A percentile compares a stretch with the other conserved stretches of the same genome.
Conservation (phyloP, 2,113 vertebrate species). For the Ciconia maguari region DNA sequence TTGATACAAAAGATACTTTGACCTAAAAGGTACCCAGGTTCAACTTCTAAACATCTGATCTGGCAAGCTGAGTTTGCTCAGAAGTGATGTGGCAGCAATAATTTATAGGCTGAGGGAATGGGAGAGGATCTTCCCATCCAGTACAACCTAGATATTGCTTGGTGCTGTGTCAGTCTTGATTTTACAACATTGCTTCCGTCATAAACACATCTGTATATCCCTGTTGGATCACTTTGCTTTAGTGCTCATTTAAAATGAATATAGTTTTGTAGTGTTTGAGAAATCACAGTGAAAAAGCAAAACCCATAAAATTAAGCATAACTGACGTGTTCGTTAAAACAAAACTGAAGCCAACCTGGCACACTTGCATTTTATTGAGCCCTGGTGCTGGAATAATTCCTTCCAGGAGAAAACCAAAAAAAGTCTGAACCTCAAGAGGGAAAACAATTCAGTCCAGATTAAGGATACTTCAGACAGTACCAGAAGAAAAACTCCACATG, state of each 20-base stretch:
- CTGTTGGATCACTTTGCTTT: neutral
- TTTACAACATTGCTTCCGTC: neutral
- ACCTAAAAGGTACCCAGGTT: neutral
- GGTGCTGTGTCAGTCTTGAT: neutral
- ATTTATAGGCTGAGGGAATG: neutral
- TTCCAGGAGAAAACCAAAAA: neutral
- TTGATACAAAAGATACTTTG: neutral
- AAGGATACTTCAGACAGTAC: neutral
- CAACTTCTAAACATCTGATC: neutral
- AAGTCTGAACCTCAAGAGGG: neutral
- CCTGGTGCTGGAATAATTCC: neutral
- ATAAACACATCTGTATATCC: neutral
- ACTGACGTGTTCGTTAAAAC: slow-evolving; percentile 34
- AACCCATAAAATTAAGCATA: slow-evolving; percentile 24
- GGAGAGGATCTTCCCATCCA: neutral
- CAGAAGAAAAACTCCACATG: neutral
- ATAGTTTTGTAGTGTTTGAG: neutral
- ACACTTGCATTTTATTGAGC: neutral
- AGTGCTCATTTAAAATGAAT: neutral
- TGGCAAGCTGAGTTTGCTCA: neutral
- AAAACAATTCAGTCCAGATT: neutral
- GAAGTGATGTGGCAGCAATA: neutral
- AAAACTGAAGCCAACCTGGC: slow-evolving; percentile 5
- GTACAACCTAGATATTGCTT: neutral
- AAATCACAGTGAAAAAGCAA: slow-evolving; percentile 45